Conservation (phyloP, 2,888 invertebrate species). For the Dasypolia templi region DNA sequence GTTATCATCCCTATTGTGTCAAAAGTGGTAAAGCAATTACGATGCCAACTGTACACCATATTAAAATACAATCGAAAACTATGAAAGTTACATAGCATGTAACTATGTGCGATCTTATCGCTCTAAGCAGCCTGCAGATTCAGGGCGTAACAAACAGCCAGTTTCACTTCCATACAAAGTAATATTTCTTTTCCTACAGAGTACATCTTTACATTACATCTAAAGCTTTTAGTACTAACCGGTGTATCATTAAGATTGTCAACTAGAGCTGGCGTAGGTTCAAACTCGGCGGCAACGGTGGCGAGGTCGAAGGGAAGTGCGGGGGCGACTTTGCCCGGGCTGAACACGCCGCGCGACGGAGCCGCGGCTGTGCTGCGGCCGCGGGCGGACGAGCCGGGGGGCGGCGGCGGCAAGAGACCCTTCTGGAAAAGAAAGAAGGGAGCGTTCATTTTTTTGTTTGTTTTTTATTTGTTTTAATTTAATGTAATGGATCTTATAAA, state of each 20-base stretch:
- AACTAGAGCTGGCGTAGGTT: conserved; percentile 76
- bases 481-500: too few species aligned
- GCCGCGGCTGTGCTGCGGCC: conserved; percentile 80
- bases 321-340: conserved; percentile 78
- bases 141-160: neutral
- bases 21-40: neutral
- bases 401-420: conserved; percentile 87
- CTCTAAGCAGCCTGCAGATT: conserved; percentile 6
- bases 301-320: conserved; percentile 81
- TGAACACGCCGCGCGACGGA: conserved; percentile 74
- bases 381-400: conserved; percentile 78
- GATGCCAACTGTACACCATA: neutral
- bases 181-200: conserved; percentile 9
- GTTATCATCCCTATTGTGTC: too few species aligned
- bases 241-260: conserved; percentile 79
- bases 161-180: conserved; percentile 18
- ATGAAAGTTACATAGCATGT: neutral
- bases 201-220: conserved; percentile 2
- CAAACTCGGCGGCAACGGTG: conserved; percentile 78
- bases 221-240: conserved; percentile 69
- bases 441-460: too few species aligned
- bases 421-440: conserved; percentile 73
- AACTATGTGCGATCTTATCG: neutral
- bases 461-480: too few species aligned
- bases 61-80: neutral